A percentile compares a stretch with the other conserved stretches of the same genome.
Evolutionary conservation across 2,113 vertebrate genomes (phyloP).

Genomic region (Malaclemys terrapin): DNA sequence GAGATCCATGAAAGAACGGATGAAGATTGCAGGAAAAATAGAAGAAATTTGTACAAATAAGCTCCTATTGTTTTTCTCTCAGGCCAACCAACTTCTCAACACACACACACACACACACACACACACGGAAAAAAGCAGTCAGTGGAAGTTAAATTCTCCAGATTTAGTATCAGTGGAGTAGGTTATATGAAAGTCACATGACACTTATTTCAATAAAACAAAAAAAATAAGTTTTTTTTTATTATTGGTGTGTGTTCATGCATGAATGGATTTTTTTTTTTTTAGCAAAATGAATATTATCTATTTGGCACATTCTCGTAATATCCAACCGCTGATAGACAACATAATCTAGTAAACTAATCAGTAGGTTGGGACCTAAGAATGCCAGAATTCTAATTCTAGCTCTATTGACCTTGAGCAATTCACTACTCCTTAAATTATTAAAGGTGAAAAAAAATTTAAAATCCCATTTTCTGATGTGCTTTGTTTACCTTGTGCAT

Average conservation of each 20-base stretch:
- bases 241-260: background rate
- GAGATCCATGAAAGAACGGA: background rate
- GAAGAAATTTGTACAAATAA: background rate
- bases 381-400: background rate
- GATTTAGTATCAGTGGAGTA: background rate
- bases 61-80: background rate
- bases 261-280: background rate
- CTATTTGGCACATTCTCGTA: background rate
- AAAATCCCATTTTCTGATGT: background rate
- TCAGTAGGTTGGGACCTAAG: background rate
- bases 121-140: fast-evolving
- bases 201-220: background rate
- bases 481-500: background rate
- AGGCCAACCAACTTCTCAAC: background rate
- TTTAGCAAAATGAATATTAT: background rate
- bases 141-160: background rate
- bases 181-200: background rate
- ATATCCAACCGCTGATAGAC: background rate
- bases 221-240: background rate
- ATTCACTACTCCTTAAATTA: background rate
- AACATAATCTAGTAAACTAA: background rate
- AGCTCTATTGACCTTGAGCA: background rate
- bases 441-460: background rate
- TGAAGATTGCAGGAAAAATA: background rate
- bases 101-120: background rate